Conservation (phyloP, 35 echinoderm and acorn worm species). For the Holothuria glaberrima region DNA sequence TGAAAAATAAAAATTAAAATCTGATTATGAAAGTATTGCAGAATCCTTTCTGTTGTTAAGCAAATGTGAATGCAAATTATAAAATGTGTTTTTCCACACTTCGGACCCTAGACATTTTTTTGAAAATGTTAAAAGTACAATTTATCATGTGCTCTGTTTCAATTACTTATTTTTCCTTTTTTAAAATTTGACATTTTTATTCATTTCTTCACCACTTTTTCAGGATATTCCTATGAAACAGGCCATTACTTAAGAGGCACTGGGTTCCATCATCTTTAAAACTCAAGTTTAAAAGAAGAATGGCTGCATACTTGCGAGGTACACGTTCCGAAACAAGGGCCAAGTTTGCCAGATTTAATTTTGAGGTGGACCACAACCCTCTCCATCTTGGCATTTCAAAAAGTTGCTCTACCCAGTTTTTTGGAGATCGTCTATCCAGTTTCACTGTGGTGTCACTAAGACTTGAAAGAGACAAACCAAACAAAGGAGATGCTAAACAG, state of each 20-base stretch:
- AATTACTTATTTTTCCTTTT: too few species aligned
- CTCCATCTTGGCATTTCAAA: conserved; percentile 89
- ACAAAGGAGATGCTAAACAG: conserved; percentile 52
- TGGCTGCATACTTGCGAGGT: conserved; percentile 51
- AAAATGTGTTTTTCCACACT: too few species aligned
- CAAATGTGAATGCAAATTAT: too few species aligned
- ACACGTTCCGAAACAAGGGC: conserved; percentile 55
- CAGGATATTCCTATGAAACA: too few species aligned
- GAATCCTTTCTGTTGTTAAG: too few species aligned
- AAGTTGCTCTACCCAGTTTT: conserved; percentile 78
- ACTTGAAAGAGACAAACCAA: conserved; percentile 62
- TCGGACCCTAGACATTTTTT: too few species aligned
- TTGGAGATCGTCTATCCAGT: conserved; percentile 81
- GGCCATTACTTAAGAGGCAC: background rate
- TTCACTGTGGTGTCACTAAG: conserved; percentile 84
- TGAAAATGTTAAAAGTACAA: too few species aligned
- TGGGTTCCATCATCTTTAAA: background rate
- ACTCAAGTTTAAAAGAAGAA: background rate
- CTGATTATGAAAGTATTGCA: too few species aligned
- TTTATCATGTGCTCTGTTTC: too few species aligned
- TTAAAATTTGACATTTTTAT: too few species aligned
- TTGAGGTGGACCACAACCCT: conserved; percentile 80
- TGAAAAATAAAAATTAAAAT: too few species aligned
- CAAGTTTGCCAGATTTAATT: conserved; percentile 94
- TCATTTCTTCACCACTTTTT: too few species aligned